Conservation (phyloP, 1,140 invertebrate species). For the Condylostylus longicornis region DNA sequence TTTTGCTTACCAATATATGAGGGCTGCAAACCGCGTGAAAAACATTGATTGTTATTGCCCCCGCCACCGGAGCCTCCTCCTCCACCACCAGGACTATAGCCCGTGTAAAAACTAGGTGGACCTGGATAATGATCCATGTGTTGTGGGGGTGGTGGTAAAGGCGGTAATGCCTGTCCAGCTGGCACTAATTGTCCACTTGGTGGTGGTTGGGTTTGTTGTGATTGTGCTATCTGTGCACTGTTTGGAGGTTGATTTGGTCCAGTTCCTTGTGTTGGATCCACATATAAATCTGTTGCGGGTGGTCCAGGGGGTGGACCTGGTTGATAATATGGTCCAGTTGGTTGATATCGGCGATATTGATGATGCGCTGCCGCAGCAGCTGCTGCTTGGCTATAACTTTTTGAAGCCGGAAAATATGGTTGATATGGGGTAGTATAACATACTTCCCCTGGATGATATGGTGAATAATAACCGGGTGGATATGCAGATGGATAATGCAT, state of each 20-base stretch:
- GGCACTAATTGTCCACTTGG: constrained; percentile 11
- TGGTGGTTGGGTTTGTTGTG: constrained; percentile 13
- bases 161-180: too few species aligned
- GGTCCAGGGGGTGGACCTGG: constrained; percentile 19
- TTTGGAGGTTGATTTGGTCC: too few species aligned
- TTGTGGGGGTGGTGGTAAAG: constrained; percentile 10
- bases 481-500: constrained; percentile 32
- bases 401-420: constrained; percentile 27
- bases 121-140: constrained; percentile 36
- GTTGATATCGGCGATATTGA: constrained; percentile 31
- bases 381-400: constrained; percentile 30
- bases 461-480: constrained; percentile 38
- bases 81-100: constrained; percentile 40
- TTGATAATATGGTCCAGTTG: constrained; percentile 29
- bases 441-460: constrained; percentile 32
- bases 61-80: constrained; percentile 34
- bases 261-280: constrained; percentile 7
- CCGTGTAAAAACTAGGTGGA: constrained; percentile 47
- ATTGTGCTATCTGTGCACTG: constrained; percentile 15
- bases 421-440: constrained; percentile 45
- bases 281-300: constrained; percentile 17
- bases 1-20: constrained; percentile 47
- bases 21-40: constrained; percentile 51
- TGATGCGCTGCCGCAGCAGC: constrained; percentile 26
- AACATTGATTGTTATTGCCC: constrained; percentile 36